A percentile compares a stretch with the other conserved stretches of the same genome.
phyloP scores from a whole-genome alignment of 2,888 invertebrate species.

The Bhutanitis thaidina region DNA sequence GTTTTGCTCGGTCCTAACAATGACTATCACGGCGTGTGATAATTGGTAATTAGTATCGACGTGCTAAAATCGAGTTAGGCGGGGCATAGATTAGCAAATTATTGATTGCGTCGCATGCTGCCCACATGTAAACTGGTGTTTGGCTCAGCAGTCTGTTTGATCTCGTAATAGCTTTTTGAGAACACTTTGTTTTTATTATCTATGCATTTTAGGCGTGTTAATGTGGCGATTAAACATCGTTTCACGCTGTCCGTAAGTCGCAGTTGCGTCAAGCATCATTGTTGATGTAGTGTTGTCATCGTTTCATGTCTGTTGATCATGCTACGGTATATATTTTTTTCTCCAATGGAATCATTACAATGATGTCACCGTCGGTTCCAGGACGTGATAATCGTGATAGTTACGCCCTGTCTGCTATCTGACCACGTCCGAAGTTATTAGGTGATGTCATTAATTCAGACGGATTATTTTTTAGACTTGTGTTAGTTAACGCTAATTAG shows the following conservation, averaged over 20 bases:
- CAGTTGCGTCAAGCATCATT: constrained; percentile 59
- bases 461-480: constrained; percentile 51
- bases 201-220: constrained; percentile 65
- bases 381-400: constrained; percentile 64
- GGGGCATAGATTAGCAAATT: constrained; percentile 56
- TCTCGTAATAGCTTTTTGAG: constrained; percentile 59
- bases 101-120: constrained; percentile 61
- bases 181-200: constrained; percentile 63
- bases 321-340: constrained; percentile 48
- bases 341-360: constrained; percentile 51
- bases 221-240: constrained; percentile 48
- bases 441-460: constrained; percentile 59
- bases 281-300: constrained; percentile 62
- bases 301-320: constrained; percentile 51
- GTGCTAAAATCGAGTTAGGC: constrained; percentile 65
- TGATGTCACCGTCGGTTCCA: constrained; percentile 67
- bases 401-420: constrained; percentile 51
- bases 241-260: constrained; percentile 38
- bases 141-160: constrained; percentile 58
- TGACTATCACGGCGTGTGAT: constrained; percentile 35
- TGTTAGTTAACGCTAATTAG: constrained; percentile 19
- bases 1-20: background rate
- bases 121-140: constrained; percentile 58
- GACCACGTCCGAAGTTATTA: constrained; percentile 30
- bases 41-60: constrained; percentile 67